Conservation (phyloP, 1,140 invertebrate genomes). For the Drepana arcuata region DNA sequence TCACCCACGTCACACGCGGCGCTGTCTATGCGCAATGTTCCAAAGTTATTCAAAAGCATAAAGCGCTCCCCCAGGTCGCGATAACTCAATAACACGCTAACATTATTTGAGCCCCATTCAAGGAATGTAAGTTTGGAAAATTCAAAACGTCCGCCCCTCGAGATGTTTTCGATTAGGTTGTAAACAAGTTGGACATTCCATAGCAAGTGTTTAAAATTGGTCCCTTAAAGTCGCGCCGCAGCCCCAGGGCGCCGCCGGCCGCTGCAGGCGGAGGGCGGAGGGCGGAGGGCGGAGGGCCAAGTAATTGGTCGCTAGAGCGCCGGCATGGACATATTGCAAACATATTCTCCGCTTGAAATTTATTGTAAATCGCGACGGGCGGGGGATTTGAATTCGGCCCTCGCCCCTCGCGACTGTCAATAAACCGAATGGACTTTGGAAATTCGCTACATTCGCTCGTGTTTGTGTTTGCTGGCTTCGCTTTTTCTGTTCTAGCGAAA, state of each 20-base stretch:
- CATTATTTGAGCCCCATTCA: conserved; percentile 21
- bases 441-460: conserved; percentile 60
- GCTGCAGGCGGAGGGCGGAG: conserved; percentile 18
- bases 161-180: conserved; percentile 40
- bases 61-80: no score
- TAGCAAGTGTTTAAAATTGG: conserved; percentile 56
- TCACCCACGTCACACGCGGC: no score
- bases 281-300: conserved; percentile 27
- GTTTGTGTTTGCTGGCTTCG: conserved; percentile 59
- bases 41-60: no score
- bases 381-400: conserved; percentile 50
- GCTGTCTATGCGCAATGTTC: no score
- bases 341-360: conserved; percentile 66
- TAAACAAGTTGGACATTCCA: conserved; percentile 52
- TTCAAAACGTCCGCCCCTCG: conserved; percentile 15
- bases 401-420: conserved; percentile 39
- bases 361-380: conserved; percentile 62
- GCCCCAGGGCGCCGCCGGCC: conserved; percentile 1
- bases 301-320: conserved; percentile 31
- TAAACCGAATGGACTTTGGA: conserved; percentile 63
- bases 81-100: conserved; percentile 28
- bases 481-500: conserved; percentile 43
- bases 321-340: conserved; percentile 57
- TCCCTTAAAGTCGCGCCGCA: conserved; percentile 18
- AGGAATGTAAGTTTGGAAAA: conserved; percentile 17